Evolutionary conservation across 2,797 vertebrate genomes (phyloP).

Genomic region (Anableps anableps): DNA sequence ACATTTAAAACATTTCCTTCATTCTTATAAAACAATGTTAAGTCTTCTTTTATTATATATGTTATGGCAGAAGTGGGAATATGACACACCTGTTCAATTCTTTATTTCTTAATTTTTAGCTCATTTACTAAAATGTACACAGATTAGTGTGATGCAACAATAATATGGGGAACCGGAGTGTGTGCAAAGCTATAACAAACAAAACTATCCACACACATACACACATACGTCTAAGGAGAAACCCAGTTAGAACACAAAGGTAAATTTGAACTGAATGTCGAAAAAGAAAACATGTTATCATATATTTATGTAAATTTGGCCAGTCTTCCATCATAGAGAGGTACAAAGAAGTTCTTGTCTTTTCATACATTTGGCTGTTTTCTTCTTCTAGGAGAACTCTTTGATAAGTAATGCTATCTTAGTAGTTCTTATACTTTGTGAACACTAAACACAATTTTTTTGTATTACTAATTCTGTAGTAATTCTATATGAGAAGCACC

Average conservation of each 20-base stretch:
- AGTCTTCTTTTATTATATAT: background rate
- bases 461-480: background rate
- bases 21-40: background rate
- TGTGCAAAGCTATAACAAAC: background rate
- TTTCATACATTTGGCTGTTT: background rate
- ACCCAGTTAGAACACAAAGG: background rate
- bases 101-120: background rate
- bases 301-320: background rate
- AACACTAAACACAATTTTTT: background rate
- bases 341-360: background rate
- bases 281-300: background rate
- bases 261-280: background rate
- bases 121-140: too few species aligned
- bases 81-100: background rate
- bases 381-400: background rate
- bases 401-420: background rate
- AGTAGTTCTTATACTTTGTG: background rate
- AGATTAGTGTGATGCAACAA: background rate
- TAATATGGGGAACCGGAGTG: background rate
- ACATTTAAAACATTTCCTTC: background rate
- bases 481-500: background rate
- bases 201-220: too few species aligned
- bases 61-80: background rate
- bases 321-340: background rate
- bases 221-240: background rate